Evolutionary conservation across 1,140 invertebrate species (phyloP), one percentile per base, ranked within the genome.

Genomic region (Megalopta genalis): DNA sequence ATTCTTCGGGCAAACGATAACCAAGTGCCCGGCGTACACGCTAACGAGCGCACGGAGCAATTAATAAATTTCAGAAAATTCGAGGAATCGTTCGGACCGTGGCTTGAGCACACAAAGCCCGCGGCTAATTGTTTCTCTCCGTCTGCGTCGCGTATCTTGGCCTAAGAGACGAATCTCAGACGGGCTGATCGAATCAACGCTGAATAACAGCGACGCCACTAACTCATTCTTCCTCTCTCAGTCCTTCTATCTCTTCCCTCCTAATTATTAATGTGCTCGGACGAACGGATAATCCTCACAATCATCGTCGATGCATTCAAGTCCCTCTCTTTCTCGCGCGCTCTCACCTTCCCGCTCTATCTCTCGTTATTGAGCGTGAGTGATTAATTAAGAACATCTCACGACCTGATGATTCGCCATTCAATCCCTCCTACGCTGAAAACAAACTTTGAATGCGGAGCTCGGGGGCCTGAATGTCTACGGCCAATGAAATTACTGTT

Each of bases 331-430:
- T 9, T 46, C 42, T 46, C 42, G 10, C 42, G 0, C 1, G 10
- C 42, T 46, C 42, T 46, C 42, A 4, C 16, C 16, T 52, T 83
- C 77, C 77, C 68, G 52, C 84, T 82, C 82, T 62, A 46, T 68
- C 60, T 77, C 84, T 83, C 86, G 86, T 88, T 88, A 88, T 88
- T 88, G 86, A 88, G 86, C 86, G 84, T 82, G 86, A 89, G 87
- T 89, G 88, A 89, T 89, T 89, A 89, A 89, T 89, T 89, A 89
- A 86, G 84, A 88, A 82, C 86, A 88, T 79, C 84, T 88, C 85
- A 82, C 86, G 74, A 86, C 77, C 81, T 64, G 81, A 81, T 78
- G 77, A 69, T 71, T 80, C 72, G 77, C 71, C 84, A 54, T 80
- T 77, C 81, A 49, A 76, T 42, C 69, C 39, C 52, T 66, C 62